Conservation (phyloP, 1,140 invertebrate genomes). For the Papilio machaon region DNA sequence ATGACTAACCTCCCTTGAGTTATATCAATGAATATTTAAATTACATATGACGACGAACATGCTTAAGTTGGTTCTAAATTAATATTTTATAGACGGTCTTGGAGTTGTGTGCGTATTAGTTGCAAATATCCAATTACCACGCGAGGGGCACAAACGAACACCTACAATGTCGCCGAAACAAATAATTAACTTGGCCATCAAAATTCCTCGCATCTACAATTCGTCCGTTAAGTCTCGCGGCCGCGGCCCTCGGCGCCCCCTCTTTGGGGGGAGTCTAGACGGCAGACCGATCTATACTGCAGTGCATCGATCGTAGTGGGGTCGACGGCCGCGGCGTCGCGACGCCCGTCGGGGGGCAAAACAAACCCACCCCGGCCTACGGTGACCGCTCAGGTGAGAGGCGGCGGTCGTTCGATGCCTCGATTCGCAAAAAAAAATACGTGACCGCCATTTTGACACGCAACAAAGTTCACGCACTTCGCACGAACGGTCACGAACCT, state of each 20-base stretch:
- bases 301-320: conserved; percentile 67
- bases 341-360: conserved; percentile 59
- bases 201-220: conserved; percentile 64
- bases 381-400: conserved; percentile 63
- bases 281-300: conserved; percentile 71
- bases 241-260: conserved; percentile 55
- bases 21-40: background rate
- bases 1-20: background rate
- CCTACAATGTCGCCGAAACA: conserved; percentile 32
- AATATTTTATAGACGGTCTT: background rate
- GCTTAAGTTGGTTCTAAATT: background rate
- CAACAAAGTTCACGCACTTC: conserved; percentile 1
- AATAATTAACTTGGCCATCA: conserved; percentile 47
- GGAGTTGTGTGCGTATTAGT: conserved; percentile 8
- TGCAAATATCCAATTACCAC: conserved; percentile 26
- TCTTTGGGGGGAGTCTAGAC: conserved; percentile 61
- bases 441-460: conserved; percentile 34
- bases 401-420: background rate
- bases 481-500: background rate
- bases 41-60: background rate
- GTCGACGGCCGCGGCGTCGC: conserved; percentile 66
- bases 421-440: conserved; percentile 18
- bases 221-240: conserved; percentile 47
- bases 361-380: conserved; percentile 62
- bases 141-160: conserved; percentile 15